These are phyloP conservation scores for Ochotona curzoniae DNA, from an alignment of 2,113 vertebrate species.

Conservation along the genomic window DNA sequence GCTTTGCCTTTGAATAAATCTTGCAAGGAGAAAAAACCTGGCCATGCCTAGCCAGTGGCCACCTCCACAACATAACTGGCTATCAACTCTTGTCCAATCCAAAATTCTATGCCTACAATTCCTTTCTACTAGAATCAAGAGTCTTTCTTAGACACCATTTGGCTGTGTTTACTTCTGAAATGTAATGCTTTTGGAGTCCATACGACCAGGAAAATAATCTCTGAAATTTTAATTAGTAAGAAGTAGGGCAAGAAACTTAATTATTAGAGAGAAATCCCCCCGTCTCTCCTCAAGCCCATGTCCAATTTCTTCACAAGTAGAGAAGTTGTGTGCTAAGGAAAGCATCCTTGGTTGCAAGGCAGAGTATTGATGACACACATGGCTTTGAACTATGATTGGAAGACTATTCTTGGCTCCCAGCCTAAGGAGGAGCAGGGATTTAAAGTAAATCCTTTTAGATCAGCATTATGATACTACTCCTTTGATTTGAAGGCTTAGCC, in stretches of 20 bases:
- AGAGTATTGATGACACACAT: not conserved
- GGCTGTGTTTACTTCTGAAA: constrained; percentile 3
- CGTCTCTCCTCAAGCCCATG: not conserved
- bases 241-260: not conserved
- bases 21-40: too few relatives aligned
- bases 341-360: not conserved
- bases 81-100: not conserved
- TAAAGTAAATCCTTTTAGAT: not conserved
- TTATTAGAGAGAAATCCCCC: not conserved
- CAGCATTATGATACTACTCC: not conserved
- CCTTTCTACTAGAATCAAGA: not conserved
- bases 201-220: not conserved
- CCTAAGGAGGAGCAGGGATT: not conserved
- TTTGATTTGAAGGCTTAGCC: not conserved
- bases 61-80: too few relatives aligned
- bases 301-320: not conserved
- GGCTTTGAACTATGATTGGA: not conserved
- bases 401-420: not conserved
- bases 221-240: not conserved
- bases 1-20: too few relatives aligned
- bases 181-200: not conserved
- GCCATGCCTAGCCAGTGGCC: too few relatives aligned
- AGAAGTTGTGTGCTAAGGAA: not conserved
- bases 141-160: not conserved
- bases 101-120: not conserved